A percentile compares a stretch with the other conserved stretches of the same genome.
phyloP scores from a whole-genome alignment of 2,888 invertebrate genomes.

The Philereme vetulata region DNA sequence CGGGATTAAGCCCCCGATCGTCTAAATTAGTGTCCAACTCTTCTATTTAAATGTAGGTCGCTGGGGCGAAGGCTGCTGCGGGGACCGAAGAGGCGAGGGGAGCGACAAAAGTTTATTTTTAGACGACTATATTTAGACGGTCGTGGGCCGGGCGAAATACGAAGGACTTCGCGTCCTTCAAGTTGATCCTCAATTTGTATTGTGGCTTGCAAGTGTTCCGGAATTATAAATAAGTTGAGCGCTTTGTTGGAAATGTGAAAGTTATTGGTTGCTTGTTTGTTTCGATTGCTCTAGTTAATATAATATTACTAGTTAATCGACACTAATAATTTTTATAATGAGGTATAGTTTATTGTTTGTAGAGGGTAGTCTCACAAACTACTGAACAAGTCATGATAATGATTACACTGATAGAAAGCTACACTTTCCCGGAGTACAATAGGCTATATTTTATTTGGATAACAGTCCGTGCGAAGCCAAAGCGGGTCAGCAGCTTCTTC shows the following conservation, averaged over 20 bases:
- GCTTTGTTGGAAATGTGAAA: not conserved
- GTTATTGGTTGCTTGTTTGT: not conserved
- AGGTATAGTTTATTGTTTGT: too few species aligned
- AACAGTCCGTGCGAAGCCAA: too few species aligned
- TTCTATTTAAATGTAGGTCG: slow-evolving; percentile 51
- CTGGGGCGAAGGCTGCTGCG: slow-evolving; percentile 34
- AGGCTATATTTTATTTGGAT: too few species aligned
- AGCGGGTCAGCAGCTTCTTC: too few species aligned
- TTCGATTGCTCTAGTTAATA: too few species aligned
- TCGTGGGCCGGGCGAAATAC: slow-evolving; percentile 58
- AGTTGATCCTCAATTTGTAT: slow-evolving; percentile 6
- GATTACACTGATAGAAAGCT: too few species aligned
- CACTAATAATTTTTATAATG: too few species aligned
- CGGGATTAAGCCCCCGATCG: not conserved
- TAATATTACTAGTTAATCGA: too few species aligned
- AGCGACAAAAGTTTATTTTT: slow-evolving; percentile 56
- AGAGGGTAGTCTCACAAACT: too few species aligned
- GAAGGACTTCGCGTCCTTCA: slow-evolving; percentile 46
- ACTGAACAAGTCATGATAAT: too few species aligned
- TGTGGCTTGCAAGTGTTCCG: slow-evolving; percentile 17
- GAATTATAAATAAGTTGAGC: slow-evolving; percentile 10
- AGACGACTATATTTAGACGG: slow-evolving; percentile 68
- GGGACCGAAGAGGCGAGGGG: slow-evolving; percentile 17
- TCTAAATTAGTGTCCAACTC: slow-evolving; percentile 13
- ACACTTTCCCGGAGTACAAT: too few species aligned